Evolutionary conservation across 2,797 vertebrate genomes (phyloP).

Genomic region (Parambassis ranga): DNA sequence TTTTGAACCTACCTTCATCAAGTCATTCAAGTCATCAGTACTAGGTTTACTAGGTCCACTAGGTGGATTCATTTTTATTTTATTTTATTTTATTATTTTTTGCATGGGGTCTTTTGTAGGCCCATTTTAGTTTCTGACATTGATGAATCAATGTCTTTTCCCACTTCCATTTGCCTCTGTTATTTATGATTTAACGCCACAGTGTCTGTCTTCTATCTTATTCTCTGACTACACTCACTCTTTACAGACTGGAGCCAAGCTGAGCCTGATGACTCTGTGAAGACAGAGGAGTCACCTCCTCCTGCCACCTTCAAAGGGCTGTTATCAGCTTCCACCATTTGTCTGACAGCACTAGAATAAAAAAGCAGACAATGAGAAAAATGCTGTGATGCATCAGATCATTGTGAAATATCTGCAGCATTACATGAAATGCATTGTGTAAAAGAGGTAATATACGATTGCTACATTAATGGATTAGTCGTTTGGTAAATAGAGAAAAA

Average conservation of each 20-base stretch:
- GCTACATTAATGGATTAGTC: not conserved
- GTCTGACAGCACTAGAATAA: constrained; percentile 18
- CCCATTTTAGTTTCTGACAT: too few relatives aligned
- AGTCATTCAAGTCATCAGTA: too few relatives aligned
- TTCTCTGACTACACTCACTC: not conserved
- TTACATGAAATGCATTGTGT: not conserved
- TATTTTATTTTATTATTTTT: too few relatives aligned
- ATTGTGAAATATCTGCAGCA: not conserved
- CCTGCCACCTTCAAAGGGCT: not conserved
- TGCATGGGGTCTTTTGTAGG: too few relatives aligned
- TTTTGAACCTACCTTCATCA: too few relatives aligned
- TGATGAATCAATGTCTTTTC: too few relatives aligned
- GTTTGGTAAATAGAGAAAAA: not conserved
- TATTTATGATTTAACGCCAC: constrained; percentile 9
- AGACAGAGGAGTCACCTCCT: not conserved
- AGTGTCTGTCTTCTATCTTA: not conserved
- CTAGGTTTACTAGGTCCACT: too few relatives aligned
- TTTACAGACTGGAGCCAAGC: constrained; percentile 9
- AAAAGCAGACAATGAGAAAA: not conserved
- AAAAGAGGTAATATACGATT: not conserved
- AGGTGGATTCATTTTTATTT: too few relatives aligned
- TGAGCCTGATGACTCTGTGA: constrained; percentile 2
- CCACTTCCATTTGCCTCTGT: not conserved
- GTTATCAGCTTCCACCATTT: constrained; percentile 12
- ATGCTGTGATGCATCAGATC: not conserved